A percentile compares a stretch with the other conserved stretches of the same genome.
These are phyloP conservation scores for Hiodon alosoides DNA, from an alignment of 2,113 vertebrate species.

Conservation along the genomic window DNA sequence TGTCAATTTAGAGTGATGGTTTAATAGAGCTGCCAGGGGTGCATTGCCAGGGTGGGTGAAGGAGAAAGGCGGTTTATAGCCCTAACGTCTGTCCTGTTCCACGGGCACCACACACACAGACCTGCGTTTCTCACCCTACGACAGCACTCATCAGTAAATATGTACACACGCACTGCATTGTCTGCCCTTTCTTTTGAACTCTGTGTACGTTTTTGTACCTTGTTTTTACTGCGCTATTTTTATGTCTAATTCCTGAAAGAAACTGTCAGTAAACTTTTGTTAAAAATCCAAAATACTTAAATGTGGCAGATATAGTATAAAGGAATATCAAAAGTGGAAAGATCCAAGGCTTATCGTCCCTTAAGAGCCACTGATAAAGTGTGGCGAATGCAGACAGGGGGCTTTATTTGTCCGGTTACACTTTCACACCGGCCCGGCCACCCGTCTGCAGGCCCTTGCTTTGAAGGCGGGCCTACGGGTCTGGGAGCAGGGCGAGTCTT, in stretches of 20 bases:
- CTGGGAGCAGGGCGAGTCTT: constrained; percentile 5
- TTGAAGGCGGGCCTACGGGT: not conserved
- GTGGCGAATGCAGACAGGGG: too few relatives aligned
- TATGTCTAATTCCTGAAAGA: too few relatives aligned
- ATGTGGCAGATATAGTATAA: too few relatives aligned
- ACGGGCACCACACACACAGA: constrained; percentile 10
- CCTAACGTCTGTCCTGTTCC: not conserved
- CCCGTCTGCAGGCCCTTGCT: not conserved
- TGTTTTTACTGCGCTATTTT: too few relatives aligned
- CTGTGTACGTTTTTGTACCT: too few relatives aligned
- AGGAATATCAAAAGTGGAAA: too few relatives aligned
- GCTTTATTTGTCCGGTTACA: not conserved
- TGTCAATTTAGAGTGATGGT: constrained; percentile 19
- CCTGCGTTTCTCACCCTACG: not conserved
- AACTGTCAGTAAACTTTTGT: too few relatives aligned
- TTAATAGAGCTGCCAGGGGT: constrained; percentile 20
- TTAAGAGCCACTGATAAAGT: too few relatives aligned
- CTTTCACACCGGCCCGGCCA: not conserved
- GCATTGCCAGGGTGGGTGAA: not conserved
- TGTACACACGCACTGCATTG: not conserved
- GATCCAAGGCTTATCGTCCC: too few relatives aligned
- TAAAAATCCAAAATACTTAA: too few relatives aligned
- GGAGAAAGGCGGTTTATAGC: not conserved
- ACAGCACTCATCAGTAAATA: not conserved
- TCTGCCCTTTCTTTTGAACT: not conserved